phyloP scores from a whole-genome alignment of 2,888 invertebrate species.

The Sarcophaga variegata region DNA sequence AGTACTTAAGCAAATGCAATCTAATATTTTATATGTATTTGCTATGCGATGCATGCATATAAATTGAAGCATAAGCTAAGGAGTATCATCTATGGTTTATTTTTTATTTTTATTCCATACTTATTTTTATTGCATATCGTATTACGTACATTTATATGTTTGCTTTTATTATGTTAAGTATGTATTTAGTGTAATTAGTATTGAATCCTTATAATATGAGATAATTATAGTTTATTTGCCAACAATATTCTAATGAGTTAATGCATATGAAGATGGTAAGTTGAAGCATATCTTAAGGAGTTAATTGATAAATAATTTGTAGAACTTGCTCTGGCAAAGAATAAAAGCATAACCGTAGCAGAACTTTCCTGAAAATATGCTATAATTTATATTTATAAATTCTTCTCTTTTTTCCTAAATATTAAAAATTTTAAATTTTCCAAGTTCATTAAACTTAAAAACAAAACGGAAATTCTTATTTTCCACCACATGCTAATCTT shows the following conservation, averaged over 20 bases:
- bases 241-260: conserved; percentile 11
- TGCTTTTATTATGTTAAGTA: neutral
- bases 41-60: neutral
- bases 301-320: neutral
- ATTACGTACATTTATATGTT: neutral
- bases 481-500: no score
- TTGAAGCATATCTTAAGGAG: neutral
- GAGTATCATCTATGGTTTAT: neutral
- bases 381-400: no score
- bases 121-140: neutral
- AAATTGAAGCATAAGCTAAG: conserved; percentile 21
- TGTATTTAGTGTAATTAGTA: conserved; percentile 17
- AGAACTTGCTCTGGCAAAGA: no score
- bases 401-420: no score
- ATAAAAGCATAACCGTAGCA: no score
- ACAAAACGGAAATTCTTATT: no score
- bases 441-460: no score
- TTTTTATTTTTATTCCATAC: neutral
- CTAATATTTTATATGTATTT: neutral
- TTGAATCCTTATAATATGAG: neutral
- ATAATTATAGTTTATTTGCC: conserved; percentile 5
- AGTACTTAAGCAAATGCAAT: neutral
- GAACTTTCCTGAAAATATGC: no score
- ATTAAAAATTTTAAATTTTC: no score
- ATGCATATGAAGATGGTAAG: neutral